Conservation (phyloP, 30 jellyfish, hydroid and myxozoan genomes). For the Aurelia coerulea region DNA sequence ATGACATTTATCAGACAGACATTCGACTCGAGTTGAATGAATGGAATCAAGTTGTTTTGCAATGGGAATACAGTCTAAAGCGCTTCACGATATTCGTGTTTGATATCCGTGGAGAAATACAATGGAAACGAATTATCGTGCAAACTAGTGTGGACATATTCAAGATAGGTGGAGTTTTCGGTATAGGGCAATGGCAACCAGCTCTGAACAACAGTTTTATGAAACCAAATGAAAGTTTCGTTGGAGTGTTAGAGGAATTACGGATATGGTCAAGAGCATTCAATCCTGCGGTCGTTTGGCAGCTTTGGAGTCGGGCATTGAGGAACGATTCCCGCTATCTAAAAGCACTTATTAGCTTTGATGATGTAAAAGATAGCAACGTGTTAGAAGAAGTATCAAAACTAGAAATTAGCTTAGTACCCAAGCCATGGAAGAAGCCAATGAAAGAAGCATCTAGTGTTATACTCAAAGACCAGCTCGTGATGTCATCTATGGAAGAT, state of each 20-base stretch:
- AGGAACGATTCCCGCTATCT: constrained; percentile 33
- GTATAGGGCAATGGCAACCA: constrained; percentile 71
- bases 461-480: constrained; percentile 43
- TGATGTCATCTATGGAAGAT: not conserved
- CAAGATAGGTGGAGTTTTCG: constrained; percentile 50
- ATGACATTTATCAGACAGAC: constrained; percentile 6
- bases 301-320: constrained; percentile 56
- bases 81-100: constrained; percentile 33
- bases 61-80: constrained; percentile 16
- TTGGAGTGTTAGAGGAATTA: constrained; percentile 47
- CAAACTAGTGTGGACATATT: not conserved
- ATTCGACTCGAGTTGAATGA: constrained; percentile 16
- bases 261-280: constrained; percentile 53
- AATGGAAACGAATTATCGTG: constrained; percentile 21
- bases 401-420: not conserved
- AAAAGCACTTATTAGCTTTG: constrained; percentile 33
- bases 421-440: constrained; percentile 66
- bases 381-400: constrained; percentile 33
- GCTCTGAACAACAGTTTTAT: constrained; percentile 37
- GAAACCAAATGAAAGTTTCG: constrained; percentile 39
- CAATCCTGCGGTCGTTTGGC: constrained; percentile 74
- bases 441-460: constrained; percentile 23
- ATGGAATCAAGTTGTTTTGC: constrained; percentile 63
- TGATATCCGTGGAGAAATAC: constrained; percentile 41
- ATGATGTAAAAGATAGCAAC: constrained; percentile 16